phyloP scores from a whole-genome alignment of 2,888 invertebrate genomes.

The Cacoxenus indagator region DNA sequence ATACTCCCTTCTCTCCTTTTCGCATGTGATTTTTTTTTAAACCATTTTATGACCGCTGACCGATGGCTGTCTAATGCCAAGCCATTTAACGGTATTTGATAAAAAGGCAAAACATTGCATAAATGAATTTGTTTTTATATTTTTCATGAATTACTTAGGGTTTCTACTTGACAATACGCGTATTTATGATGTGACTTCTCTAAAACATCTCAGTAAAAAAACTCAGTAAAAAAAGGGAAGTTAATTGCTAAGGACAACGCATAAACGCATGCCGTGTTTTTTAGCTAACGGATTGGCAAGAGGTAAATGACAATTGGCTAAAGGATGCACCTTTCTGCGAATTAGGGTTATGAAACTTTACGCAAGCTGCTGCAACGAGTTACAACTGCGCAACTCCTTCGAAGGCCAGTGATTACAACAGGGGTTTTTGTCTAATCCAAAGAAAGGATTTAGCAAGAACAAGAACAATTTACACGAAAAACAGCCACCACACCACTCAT shows the following conservation, averaged over 20 bases:
- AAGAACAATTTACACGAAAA: not conserved
- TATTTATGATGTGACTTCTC: too few species aligned
- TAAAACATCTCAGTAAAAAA: too few species aligned
- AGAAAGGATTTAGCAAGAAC: constrained; percentile 57
- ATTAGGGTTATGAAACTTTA: constrained; percentile 62
- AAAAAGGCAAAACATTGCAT: constrained; percentile 38
- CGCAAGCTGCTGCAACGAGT: constrained; percentile 47
- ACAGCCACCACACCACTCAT: too few species aligned
- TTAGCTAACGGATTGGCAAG: constrained; percentile 64
- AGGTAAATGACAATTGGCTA: constrained; percentile 51
- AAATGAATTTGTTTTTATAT: constrained; percentile 37
- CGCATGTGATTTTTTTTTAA: not conserved
- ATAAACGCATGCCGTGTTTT: constrained; percentile 35
- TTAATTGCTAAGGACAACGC: constrained; percentile 37
- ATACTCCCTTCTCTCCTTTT: constrained; percentile 11
- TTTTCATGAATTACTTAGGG: constrained; percentile 25
- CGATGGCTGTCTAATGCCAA: constrained; percentile 24
- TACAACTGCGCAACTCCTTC: too few species aligned
- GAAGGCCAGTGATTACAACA: constrained; percentile 29
- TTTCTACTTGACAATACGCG: constrained; percentile 34
- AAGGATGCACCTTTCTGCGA: constrained; percentile 33
- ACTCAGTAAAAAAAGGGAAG: constrained; percentile 10
- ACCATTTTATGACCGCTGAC: not conserved
- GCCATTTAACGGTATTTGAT: constrained; percentile 56
- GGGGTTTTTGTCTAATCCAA: constrained; percentile 37